Conservation (phyloP, 1,140 invertebrate genomes). For the Ceratina calcarata region DNA sequence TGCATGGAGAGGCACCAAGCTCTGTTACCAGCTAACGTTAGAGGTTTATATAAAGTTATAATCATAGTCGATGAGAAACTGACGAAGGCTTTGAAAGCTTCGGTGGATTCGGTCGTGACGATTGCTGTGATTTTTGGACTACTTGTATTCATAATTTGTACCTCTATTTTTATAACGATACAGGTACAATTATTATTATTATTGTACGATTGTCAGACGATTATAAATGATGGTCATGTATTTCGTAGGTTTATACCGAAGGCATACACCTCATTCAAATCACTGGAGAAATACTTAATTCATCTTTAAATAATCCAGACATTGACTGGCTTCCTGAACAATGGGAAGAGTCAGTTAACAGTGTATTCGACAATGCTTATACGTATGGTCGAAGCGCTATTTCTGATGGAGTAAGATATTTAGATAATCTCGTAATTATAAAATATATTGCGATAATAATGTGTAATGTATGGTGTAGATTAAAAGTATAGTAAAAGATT, state of each 20-base stretch:
- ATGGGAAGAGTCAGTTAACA: slow-evolving; percentile 91
- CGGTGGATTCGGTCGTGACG: slow-evolving; percentile 83
- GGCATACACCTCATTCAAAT: slow-evolving; percentile 95
- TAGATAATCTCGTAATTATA: slow-evolving; percentile 14
- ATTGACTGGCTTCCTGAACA: slow-evolving; percentile 82
- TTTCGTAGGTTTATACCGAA: slow-evolving; percentile 93
- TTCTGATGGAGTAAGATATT: slow-evolving; percentile 86
- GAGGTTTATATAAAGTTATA: slow-evolving; percentile 81
- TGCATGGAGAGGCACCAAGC: slow-evolving; percentile 79
- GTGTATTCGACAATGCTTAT: slow-evolving; percentile 95
- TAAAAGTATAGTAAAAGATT: slow-evolving; percentile 88
- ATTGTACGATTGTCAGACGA: background rate
- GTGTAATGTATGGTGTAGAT: slow-evolving; percentile 80
- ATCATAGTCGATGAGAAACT: slow-evolving; percentile 80
- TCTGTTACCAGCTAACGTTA: slow-evolving; percentile 83
- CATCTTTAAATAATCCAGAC: slow-evolving; percentile 93
- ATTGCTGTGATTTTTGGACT: slow-evolving; percentile 82
- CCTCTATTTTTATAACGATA: slow-evolving; percentile 83
- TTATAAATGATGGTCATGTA: slow-evolving; percentile 70
- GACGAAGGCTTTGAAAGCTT: slow-evolving; percentile 79
- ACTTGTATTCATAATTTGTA: slow-evolving; percentile 78
- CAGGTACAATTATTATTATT: slow-evolving; percentile 78
- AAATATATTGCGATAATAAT: slow-evolving; percentile 23
- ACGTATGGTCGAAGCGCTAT: slow-evolving; percentile 93
- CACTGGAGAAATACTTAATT: slow-evolving; percentile 93